Evolutionary conservation across 2,797 vertebrate genomes (phyloP).

Genomic region (Anolis apletophallus): DNA sequence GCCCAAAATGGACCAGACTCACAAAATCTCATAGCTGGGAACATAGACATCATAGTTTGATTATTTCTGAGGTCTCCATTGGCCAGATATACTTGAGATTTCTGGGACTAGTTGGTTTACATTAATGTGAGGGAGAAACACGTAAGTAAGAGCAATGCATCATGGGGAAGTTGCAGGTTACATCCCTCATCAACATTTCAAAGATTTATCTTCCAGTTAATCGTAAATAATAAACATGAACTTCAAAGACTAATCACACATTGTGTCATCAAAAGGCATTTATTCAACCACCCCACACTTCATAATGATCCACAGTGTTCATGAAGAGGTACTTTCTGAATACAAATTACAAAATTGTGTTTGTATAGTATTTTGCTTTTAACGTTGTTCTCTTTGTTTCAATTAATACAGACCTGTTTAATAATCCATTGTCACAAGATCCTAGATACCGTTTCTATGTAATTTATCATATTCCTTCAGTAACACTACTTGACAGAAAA

Average conservation of each 20-base stretch:
- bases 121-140: background rate
- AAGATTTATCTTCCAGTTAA: background rate
- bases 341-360: constrained; percentile 16
- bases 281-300: background rate
- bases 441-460: constrained; percentile 77
- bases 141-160: background rate
- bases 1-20: background rate
- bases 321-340: background rate
- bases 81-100: background rate
- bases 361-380: background rate
- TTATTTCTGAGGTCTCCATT: background rate
- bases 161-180: background rate
- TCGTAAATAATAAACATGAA: background rate
- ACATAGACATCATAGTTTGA: background rate
- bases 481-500: constrained; percentile 80
- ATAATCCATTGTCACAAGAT: constrained; percentile 83
- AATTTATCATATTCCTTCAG: constrained; percentile 78
- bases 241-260: background rate
- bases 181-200: background rate
- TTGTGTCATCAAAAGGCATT: background rate
- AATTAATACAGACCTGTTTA: constrained; percentile 80
- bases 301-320: background rate
- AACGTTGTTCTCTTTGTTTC: constrained; percentile 13
- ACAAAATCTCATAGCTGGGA: background rate
- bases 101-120: background rate